Evolutionary conservation across 2,113 vertebrate genomes (phyloP).

Genomic region (Myrmecobius fasciatus): DNA sequence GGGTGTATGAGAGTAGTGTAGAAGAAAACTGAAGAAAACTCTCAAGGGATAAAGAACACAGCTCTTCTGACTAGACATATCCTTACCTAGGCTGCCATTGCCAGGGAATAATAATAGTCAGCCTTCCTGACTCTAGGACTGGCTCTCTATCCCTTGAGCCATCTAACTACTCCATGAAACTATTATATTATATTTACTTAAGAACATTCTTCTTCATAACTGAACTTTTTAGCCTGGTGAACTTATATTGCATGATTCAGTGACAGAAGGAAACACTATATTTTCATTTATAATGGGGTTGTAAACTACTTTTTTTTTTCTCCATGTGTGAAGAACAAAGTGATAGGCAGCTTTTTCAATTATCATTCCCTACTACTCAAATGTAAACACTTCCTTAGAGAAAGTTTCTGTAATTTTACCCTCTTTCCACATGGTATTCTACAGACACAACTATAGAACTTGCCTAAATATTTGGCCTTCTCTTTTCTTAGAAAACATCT

Average conservation of each 20-base stretch:
- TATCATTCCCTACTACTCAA: not conserved
- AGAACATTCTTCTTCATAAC: not conserved
- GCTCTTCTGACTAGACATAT: too few species aligned
- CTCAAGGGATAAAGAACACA: too few species aligned
- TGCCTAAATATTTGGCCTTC: not conserved
- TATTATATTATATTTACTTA: not conserved
- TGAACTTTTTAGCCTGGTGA: not conserved
- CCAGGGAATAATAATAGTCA: too few species aligned
- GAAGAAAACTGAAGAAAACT: too few species aligned
- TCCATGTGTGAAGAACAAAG: not conserved
- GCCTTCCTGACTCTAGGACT: too few species aligned
- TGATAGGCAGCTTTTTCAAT: slow-evolving; percentile 36
- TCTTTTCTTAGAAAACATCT: not conserved
- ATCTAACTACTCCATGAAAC: not conserved
- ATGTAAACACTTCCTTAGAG: not conserved
- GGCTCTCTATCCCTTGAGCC: too few species aligned
- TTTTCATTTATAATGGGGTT: not conserved
- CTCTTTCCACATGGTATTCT: not conserved
- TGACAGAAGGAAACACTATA: not conserved
- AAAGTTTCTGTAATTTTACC: not conserved
- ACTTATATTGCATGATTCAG: not conserved
- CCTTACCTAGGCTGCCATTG: too few species aligned
- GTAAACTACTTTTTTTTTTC: not conserved
- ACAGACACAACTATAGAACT: not conserved
- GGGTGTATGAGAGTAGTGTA: too few species aligned